Percentiles rank a stretch among this genome's conserved stretches.
Conservation (phyloP, 2,113 vertebrate species). For the Noturus placidus region DNA sequence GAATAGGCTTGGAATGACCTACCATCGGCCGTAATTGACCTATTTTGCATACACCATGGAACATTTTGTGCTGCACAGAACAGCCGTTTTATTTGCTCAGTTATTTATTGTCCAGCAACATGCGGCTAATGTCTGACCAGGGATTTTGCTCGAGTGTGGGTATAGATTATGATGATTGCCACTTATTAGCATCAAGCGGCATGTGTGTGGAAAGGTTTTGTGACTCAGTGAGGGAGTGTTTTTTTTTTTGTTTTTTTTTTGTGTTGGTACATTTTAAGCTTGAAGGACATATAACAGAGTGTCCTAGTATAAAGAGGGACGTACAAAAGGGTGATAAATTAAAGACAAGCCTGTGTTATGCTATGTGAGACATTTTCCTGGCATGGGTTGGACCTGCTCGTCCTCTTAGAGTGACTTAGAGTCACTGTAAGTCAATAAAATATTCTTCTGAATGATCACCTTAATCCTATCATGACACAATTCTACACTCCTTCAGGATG, state of each 20-base stretch:
- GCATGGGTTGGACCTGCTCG: neutral
- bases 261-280: constrained; percentile 31
- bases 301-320: constrained; percentile 26
- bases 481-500: neutral
- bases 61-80: constrained; percentile 63
- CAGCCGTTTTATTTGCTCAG: constrained; percentile 74
- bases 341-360: neutral
- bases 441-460: neutral
- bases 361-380: neutral
- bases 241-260: constrained; percentile 6
- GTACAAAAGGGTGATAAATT: constrained; percentile 2
- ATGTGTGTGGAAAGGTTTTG: constrained; percentile 41
- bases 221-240: constrained; percentile 27
- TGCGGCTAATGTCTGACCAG: constrained; percentile 73
- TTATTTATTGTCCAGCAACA: constrained; percentile 76
- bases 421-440: neutral
- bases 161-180: constrained; percentile 79
- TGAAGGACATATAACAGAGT: constrained; percentile 12
- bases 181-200: constrained; percentile 68
- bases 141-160: constrained; percentile 76
- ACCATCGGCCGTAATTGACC: constrained; percentile 74
- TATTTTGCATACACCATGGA: constrained; percentile 73
- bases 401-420: neutral
- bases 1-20: constrained; percentile 73
- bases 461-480: neutral